phyloP scores from a whole-genome alignment of 2,113 vertebrate genomes.

The Lamprologus sp. region DNA sequence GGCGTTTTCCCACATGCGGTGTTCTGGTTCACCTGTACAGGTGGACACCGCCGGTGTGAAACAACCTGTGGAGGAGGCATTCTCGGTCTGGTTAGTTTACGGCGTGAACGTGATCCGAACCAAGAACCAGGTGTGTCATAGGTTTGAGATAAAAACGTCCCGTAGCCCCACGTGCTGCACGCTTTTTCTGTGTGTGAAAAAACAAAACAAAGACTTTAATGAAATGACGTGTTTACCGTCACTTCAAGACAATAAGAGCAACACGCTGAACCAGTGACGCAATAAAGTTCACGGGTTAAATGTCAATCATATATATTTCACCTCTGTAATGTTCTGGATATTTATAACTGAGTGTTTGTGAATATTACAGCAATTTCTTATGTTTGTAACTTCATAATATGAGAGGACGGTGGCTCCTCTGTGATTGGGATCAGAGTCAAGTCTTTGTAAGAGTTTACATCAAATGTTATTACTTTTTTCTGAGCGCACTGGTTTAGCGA shows the following conservation, averaged over 20 bases:
- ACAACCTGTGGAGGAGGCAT: not conserved
- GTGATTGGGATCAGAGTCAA: not conserved
- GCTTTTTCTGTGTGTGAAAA: not conserved
- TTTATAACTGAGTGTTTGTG: not conserved
- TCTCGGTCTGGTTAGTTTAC: not conserved
- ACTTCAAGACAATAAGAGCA: not conserved
- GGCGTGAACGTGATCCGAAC: not conserved
- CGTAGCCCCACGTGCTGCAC: not conserved
- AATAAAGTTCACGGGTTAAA: not conserved
- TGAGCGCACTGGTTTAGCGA: not conserved
- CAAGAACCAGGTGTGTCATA: not conserved
- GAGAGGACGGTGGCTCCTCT: not conserved
- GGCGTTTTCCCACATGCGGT: not conserved
- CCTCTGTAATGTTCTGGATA: not conserved
- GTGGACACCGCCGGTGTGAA: not conserved
- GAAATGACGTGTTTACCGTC: not conserved
- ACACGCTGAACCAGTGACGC: not conserved
- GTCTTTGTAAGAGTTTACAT: not conserved
- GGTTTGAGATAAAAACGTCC: not conserved
- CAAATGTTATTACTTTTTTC: accelerated
- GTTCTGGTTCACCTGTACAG: not conserved
- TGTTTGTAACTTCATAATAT: not conserved
- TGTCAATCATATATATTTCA: not conserved
- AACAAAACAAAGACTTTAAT: not conserved
- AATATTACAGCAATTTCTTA: not conserved